phyloP scores from a whole-genome alignment of 2,888 invertebrate species.

The Lutraria lutraria region DNA sequence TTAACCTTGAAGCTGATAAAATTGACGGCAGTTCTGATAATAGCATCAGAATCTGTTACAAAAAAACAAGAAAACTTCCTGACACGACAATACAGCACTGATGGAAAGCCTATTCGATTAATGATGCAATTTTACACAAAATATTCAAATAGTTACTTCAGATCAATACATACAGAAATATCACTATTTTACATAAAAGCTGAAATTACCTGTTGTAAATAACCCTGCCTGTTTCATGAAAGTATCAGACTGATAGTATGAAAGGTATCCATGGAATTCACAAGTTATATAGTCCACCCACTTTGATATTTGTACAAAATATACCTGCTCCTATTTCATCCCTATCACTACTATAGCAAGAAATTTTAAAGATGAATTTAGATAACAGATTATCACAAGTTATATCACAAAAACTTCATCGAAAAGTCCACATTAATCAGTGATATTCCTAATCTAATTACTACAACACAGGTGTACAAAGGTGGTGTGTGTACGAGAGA shows the following conservation, averaged over 20 bases:
- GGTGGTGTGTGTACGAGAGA: neutral
- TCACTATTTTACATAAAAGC: neutral
- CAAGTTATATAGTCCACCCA: neutral
- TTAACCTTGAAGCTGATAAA: slow-evolving; percentile 17
- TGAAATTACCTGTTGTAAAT: slow-evolving; percentile 30
- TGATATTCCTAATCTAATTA: slow-evolving; percentile 20
- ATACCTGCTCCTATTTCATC: neutral
- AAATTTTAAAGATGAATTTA: neutral
- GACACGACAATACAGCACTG: neutral
- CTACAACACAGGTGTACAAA: neutral
- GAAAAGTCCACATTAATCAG: slow-evolving; percentile 24
- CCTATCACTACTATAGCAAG: neutral
- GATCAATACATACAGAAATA: neutral
- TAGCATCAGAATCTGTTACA: neutral
- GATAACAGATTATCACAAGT: neutral
- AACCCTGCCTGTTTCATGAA: slow-evolving; percentile 44
- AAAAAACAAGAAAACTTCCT: neutral
- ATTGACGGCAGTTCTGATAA: neutral
- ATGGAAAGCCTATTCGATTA: neutral
- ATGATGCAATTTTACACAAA: slow-evolving; percentile 3
- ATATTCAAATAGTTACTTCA: neutral
- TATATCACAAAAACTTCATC: slow-evolving; percentile 26
- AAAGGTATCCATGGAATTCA: slow-evolving; percentile 29
- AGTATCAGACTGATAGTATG: slow-evolving; percentile 14
- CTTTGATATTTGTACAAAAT: neutral